Evolutionary conservation across 2,797 vertebrate species (phyloP), one percentile per base, ranked within the genome.

Genomic region (Pterois miles): DNA sequence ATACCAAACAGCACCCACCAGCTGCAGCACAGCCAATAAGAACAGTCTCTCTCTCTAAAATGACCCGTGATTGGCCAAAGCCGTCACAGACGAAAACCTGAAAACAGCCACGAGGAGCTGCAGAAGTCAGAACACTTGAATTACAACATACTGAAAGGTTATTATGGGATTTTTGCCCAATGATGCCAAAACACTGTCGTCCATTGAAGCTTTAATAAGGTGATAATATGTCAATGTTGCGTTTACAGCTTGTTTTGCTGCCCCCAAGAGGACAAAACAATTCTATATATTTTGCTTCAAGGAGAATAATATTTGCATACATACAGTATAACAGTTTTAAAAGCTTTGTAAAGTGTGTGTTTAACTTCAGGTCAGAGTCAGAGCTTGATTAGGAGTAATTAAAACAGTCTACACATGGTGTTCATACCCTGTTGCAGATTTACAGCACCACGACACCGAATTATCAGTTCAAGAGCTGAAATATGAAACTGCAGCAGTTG

Each of bases 391-490:
- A 58, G 9, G 5, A 56, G 31, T 57, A 56, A 74, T 74, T 68
- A 79, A 68, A 57, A 33, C 56, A 22, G n/a, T 36, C 62, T 27
- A 50, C 54, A 34, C 31, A 54, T 57, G 38, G 64, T 74, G 48
- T 66, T 71, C 12, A 52, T 20, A 46, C 48, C 29, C 40, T 48
- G 12, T 11, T 59, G 62, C 43, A 59, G 58, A 79, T 81, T 78
- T 82, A 68, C 27, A 36, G 33, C 65, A 2, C 8, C 13, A 58
- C 38, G 54, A 43, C 62, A 36, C 34, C 43, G 27, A 71, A 57
- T 70, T 29, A 33, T 69, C 33, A 65, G 27, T 33, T 71, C 20
- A 50, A 36, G 22, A 50, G 64, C 8, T 70, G 4, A 67, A 76
- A 54, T 69, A 59, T 71, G 50, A 40, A 40, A 67, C 50, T 48